Base-by-base conservation (phyloP, 2,113 vertebrate genomes). In the Grammomys surdaster region DNA sequence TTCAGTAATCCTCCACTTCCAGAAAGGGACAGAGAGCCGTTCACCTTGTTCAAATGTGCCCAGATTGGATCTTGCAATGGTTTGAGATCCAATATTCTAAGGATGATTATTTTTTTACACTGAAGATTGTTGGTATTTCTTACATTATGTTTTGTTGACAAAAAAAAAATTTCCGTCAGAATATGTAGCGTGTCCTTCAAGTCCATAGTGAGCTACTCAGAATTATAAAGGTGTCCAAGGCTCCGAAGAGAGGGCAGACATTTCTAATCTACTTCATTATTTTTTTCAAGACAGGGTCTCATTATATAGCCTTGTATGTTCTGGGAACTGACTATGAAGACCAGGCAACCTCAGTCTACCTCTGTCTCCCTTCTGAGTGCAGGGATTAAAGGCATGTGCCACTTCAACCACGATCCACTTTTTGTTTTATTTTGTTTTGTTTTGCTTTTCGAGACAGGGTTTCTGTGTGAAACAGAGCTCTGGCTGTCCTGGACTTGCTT, bases 151-250 rank as follows among this genome's bases (percentile, higher is more conserved):
- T 20, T 63, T 56, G 93, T 90, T 80, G 77, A 93, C 70, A 58
- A 78, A 78, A 95, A 96, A 60, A 88, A 28, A 91, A 96, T 93
- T 93, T 97, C 80, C 93, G 36, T 85, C 58, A n/a, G n/a, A 36
- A 33, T 13, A 0, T 22, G 2, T 48, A 69, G 46, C 24, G 31
- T 78, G 22, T 6, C 40, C 89, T 65, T 72, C 13, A 63, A 43
- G 40, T 80, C 40, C 43, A 0, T 3, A 28, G 3, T 3, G 10
- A 88, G 80, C 76, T 40, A 69, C 13, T 36, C 67, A 69, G 12
- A 56, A 93, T 92, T 88, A 31, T 81, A 67, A n/a, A 81, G 48
- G 0, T 0, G 0, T 3, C 89, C 40, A 9, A 7, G 43, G 24
- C 26, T 86, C 36, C 51, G 26, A 89, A 24, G 7, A 56, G 46